Evolutionary conservation across 2,888 invertebrate species (phyloP), one percentile per base, ranked within the genome.

Genomic region (Andricus quercusramuli): DNA sequence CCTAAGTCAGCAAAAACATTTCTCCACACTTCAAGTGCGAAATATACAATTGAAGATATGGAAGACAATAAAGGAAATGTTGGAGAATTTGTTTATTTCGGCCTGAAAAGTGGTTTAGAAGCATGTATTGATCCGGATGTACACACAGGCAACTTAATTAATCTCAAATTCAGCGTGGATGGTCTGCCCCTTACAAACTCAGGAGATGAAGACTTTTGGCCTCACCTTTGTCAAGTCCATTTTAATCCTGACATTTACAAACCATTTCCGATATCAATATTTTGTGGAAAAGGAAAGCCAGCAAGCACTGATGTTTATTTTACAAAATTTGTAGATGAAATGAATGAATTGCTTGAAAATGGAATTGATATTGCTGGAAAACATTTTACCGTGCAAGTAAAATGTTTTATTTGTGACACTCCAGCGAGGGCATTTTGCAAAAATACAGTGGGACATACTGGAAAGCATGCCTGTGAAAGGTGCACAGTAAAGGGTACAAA

Each of bases 51-150:
- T 62, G 15, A 62, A 17, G 22, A n/a, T 13, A 68, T 70, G 51
- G 20, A 51, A 6, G 62, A 66, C 32, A 11, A 20, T 29, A 25
- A 15, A 22, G 70, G 78, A 9, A 68, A 13, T 25, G 2, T 17
- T 51, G 78, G 70, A 68, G 62, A 68, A 62, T 56, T 70, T 37
- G 37, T 79, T 0, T 79, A 70, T 29, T 79, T 51, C 25, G 70
- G 79, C n/a, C 29, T 79, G 8, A 25, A 32, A 41, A 62, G 56
- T 25, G 20, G 66, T 47, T 51, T 66, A 41, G 65, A 66, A 67
- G 51, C 41, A 4, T 67, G 56, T 29, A 68, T 70, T 8, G 62
- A 70, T 59, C 22, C 78, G 5, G 22, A 78, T 13, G 41, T 78
- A 32, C 68, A 67, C 9, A 9, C 11, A 22, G 17, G 29, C 15